Conservation (phyloP, 1,140 invertebrate species). For the Oncopodura yosiiana region DNA sequence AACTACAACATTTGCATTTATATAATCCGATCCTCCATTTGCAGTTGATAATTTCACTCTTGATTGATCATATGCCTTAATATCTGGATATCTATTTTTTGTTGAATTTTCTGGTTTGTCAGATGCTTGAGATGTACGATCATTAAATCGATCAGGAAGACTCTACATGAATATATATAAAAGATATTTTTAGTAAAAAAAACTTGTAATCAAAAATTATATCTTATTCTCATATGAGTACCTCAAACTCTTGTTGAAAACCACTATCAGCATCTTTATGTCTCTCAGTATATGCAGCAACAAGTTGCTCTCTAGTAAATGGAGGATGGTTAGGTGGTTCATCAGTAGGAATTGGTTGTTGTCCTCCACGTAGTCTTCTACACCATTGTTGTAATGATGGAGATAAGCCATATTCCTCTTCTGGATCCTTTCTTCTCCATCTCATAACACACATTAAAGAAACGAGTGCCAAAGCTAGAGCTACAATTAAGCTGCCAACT, state of each 20-base stretch:
- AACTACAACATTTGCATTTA: constrained; percentile 85
- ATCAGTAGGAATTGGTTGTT: constrained; percentile 53
- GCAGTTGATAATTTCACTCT: constrained; percentile 65
- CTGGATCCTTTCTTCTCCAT: constrained; percentile 58
- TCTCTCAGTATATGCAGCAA: constrained; percentile 62
- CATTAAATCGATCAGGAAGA: constrained; percentile 72
- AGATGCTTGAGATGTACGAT: constrained; percentile 73
- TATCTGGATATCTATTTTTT: constrained; percentile 80
- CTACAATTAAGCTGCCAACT: constrained; percentile 51
- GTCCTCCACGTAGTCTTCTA: constrained; percentile 48
- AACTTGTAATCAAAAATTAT: background rate
- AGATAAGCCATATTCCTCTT: constrained; percentile 63
- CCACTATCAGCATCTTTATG: constrained; percentile 78
- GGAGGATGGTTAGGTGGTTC: constrained; percentile 72
- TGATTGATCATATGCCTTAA: constrained; percentile 87
- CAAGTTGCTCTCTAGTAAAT: constrained; percentile 57
- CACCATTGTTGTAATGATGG: constrained; percentile 42
- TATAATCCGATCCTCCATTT: constrained; percentile 77
- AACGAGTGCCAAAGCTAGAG: constrained; percentile 54
- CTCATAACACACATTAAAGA: constrained; percentile 60
- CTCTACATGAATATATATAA: constrained; percentile 44
- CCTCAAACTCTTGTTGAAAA: constrained; percentile 74
- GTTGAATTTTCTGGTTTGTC: constrained; percentile 76
- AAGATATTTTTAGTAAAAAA: background rate
- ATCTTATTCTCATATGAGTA: constrained; percentile 18